Evolutionary conservation across 2,797 vertebrate genomes (phyloP), one percentile per base, ranked within the genome.

Genomic region (Picus viridis): DNA sequence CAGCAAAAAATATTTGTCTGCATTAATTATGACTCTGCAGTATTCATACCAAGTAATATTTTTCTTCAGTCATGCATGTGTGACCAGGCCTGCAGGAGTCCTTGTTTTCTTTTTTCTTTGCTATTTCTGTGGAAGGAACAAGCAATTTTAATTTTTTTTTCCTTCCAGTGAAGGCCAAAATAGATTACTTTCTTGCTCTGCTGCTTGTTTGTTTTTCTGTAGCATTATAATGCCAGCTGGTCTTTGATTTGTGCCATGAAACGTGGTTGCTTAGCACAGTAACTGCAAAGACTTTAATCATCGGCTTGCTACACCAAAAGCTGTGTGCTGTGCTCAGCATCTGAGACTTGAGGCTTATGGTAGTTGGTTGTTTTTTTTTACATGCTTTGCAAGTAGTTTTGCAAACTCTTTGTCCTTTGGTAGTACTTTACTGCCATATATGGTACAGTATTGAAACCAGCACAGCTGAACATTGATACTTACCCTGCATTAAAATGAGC

Each of bases 151-250:
- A 29, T 67, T 15, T 58, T 86, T 77, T 63, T 74, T 75, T 79
- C 62, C 11, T 77, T 89, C 67, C 30, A 74, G 24, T 36, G 34
- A 85, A 29, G 62, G 71, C 79, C 16, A 49, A 83, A 89, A 89
- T 90, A 93, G 81, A 63, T 80, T 6, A 30, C 17, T 86, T 88
- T 57, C 36, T 84, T 16, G n/a, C n/a, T 74, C 58, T 89, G 56
- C 27, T 83, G 32, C 73, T 77, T 81, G 47, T 61, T 90, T 90
- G 71, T 85, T 94, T 87, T 91, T 86, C 76, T 69, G 63, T n/a
- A 75, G 23, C 58, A 20, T 95, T 96, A 89, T 80, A 69, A 45
- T 91, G 79, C 77, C 85, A 92, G 36, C 70, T 95, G 93, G 54
- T 91, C 77, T 93, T 91, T 62, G 34, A 91, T 92, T 89, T 91